Evolutionary conservation across 2,888 invertebrate species (phyloP).

Genomic region (Agrochola circellaris): DNA sequence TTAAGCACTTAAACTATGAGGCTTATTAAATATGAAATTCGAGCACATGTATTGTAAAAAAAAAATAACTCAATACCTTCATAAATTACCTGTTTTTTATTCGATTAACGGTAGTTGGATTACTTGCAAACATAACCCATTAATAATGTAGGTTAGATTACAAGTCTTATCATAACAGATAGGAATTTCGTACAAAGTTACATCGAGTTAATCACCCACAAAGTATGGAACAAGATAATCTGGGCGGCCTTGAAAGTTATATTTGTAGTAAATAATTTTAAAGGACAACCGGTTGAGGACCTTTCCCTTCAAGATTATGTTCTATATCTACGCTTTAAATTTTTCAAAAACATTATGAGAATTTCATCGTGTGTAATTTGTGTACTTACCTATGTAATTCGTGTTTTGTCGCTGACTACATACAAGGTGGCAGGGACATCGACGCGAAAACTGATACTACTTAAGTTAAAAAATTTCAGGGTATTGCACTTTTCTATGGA

Average conservation of each 20-base stretch:
- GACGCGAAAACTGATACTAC: too few species aligned
- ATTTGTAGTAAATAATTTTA: slow-evolving; percentile 21
- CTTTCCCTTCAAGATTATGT: slow-evolving; percentile 18
- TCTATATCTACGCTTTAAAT: not conserved
- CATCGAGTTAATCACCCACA: slow-evolving; percentile 40
- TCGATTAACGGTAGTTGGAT: not conserved
- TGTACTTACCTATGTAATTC: not conserved
- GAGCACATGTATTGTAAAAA: too few species aligned
- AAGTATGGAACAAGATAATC: slow-evolving; percentile 54
- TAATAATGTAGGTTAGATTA: slow-evolving; percentile 15
- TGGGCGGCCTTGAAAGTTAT: slow-evolving; percentile 45
- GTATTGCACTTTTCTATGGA: too few species aligned
- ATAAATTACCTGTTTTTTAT: not conserved
- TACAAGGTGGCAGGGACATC: too few species aligned
- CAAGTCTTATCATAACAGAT: slow-evolving; percentile 31
- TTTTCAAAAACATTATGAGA: not conserved
- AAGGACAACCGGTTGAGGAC: slow-evolving; percentile 11
- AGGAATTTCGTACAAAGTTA: slow-evolving; percentile 48
- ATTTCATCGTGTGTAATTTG: not conserved
- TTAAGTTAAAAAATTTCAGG: too few species aligned
- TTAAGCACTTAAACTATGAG: too few species aligned
- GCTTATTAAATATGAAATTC: too few species aligned
- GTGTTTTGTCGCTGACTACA: not conserved
- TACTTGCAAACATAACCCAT: slow-evolving; percentile 4
- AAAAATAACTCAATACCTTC: not conserved